These are phyloP conservation scores for Dascyllus trimaculatus DNA, from an alignment of 2,113 vertebrate species.

Conservation along the genomic window DNA sequence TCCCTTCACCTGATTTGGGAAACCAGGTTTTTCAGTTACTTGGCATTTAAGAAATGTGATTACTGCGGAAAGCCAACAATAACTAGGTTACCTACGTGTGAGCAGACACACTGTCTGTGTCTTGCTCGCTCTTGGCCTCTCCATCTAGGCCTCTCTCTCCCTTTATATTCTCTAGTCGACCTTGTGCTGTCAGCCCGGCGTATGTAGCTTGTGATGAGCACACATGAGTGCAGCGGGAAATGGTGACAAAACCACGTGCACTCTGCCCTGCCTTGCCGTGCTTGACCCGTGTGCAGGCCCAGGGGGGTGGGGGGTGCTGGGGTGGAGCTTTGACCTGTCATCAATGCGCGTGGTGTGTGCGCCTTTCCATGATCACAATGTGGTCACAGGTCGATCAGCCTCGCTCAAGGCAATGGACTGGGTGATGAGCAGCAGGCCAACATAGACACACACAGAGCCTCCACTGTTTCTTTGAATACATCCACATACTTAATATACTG, in stretches of 20 bases:
- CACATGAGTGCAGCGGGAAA: slow-evolving; percentile 48
- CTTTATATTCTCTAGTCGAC: slow-evolving; percentile 39
- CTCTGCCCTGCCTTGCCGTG: slow-evolving; percentile 32
- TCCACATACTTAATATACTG: background rate
- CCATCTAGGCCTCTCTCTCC: slow-evolving; percentile 5
- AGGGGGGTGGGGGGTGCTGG: slow-evolving; percentile 49
- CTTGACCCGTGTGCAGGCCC: slow-evolving; percentile 18
- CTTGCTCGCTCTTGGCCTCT: slow-evolving; percentile 34
- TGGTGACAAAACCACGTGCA: slow-evolving; percentile 46
- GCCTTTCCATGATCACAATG: background rate
- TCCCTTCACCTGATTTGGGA: slow-evolving; percentile 21
- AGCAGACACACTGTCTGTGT: slow-evolving; percentile 34
- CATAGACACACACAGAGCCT: background rate
- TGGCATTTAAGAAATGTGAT: slow-evolving; percentile 39
- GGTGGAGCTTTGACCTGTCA: slow-evolving; percentile 61
- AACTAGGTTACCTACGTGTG: slow-evolving; percentile 22
- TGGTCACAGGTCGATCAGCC: slow-evolving; percentile 42
- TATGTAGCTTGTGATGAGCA: slow-evolving; percentile 56
- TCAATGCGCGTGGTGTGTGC: slow-evolving; percentile 30
- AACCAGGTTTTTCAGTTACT: slow-evolving; percentile 15
- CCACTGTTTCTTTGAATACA: background rate
- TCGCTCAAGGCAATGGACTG: slow-evolving; percentile 24
- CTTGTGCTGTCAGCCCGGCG: slow-evolving; percentile 63
- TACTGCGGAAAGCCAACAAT: slow-evolving; percentile 24
- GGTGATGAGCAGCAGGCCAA: slow-evolving; percentile 11